Percentiles rank a stretch among this genome's conserved stretches.
These are phyloP conservation scores for Meteorus colon DNA, from an alignment of 2,888 invertebrate genomes.

Conservation along the genomic window DNA sequence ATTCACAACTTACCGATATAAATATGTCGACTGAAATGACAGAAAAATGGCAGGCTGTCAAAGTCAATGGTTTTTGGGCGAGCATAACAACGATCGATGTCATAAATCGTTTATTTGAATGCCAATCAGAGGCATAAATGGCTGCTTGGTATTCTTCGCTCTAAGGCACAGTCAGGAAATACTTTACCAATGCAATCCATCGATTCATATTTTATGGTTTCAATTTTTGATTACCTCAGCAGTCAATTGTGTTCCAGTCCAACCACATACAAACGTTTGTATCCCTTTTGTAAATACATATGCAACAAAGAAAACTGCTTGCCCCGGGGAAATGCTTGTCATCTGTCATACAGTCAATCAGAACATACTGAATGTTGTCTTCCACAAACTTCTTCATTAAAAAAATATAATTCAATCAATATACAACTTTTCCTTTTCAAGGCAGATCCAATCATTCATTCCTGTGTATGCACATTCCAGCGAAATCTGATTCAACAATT, in stretches of 20 bases:
- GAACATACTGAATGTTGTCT: too few relatives aligned
- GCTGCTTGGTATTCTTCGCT: constrained; percentile 31
- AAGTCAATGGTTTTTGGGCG: constrained; percentile 30
- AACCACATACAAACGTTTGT: constrained; percentile 46
- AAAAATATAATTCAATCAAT: too few relatives aligned
- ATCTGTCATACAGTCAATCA: constrained; percentile 8
- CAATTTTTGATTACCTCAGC: not conserved
- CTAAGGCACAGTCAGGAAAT: not conserved
- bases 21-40: constrained; percentile 40
- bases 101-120: constrained; percentile 33
- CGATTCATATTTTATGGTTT: not conserved
- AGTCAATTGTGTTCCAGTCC: constrained; percentile 36
- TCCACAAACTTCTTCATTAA: too few relatives aligned
- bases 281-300: constrained; percentile 43
- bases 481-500: too few relatives aligned
- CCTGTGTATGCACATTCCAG: too few relatives aligned
- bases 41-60: constrained; percentile 39
- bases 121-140: constrained; percentile 26
- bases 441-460: too few relatives aligned
- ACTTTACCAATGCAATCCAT: not conserved
- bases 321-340: constrained; percentile 24
- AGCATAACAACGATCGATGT: constrained; percentile 37
- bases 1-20: not conserved
- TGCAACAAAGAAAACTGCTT: constrained; percentile 26
- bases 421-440: too few relatives aligned